A percentile compares a stretch with the other conserved stretches of the same genome.
These are phyloP conservation scores for Pampusana beccarii DNA, from an alignment of 2,113 vertebrate species.

Conservation along the genomic window DNA sequence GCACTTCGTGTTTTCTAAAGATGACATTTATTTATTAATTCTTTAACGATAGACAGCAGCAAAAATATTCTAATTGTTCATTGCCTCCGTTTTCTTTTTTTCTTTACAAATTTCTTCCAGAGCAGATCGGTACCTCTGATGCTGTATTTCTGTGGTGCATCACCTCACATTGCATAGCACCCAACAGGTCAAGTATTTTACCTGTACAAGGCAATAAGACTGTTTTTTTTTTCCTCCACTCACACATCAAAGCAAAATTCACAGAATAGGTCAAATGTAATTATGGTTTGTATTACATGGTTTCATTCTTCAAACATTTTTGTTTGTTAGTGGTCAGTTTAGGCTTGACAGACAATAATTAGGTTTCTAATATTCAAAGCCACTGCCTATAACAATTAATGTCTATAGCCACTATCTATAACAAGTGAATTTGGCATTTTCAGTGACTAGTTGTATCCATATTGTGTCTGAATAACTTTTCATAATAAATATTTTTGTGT, in stretches of 20 bases:
- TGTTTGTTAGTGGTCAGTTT: background rate
- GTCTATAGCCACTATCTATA: background rate
- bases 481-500: background rate
- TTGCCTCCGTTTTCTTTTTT: background rate
- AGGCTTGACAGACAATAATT: background rate
- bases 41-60: background rate
- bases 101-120: background rate
- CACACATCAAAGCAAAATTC: background rate
- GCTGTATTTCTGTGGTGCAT: background rate
- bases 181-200: fast-evolving
- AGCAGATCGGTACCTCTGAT: background rate
- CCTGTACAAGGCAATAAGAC: background rate
- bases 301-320: background rate
- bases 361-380: background rate
- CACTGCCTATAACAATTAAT: background rate
- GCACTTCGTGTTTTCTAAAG: background rate
- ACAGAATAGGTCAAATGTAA: background rate
- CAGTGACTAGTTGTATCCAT: background rate
- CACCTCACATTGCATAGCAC: background rate
- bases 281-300: fast-evolving
- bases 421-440: background rate
- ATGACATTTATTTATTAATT: background rate
- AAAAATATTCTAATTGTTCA: background rate
- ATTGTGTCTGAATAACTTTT: background rate
- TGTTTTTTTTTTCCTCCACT: background rate